These are phyloP conservation scores for Galleria mellonella DNA, from an alignment of 1,140 invertebrate species.

Conservation along the genomic window DNA sequence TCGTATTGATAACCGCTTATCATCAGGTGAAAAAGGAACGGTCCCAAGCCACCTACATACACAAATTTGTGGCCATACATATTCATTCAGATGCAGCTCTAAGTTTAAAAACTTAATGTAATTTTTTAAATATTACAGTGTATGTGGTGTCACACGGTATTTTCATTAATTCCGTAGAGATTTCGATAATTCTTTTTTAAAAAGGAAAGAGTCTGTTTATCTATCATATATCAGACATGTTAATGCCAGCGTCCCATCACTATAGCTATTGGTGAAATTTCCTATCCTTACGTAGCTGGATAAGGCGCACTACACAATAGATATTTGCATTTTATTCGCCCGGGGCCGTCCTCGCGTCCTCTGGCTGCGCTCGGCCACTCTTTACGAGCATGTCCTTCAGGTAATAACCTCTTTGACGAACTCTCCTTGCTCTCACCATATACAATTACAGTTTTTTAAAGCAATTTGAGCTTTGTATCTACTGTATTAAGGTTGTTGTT, in stretches of 20 bases:
- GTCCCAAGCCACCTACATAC: too few species aligned
- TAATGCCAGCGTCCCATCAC: constrained; percentile 2
- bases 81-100: too few species aligned
- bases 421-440: constrained; percentile 15
- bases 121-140: too few species aligned
- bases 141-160: too few species aligned
- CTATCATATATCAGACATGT: background rate
- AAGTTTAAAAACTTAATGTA: too few species aligned
- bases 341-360: constrained; percentile 25
- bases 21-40: too few species aligned
- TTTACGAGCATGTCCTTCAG: constrained; percentile 54
- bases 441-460: background rate
- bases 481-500: constrained; percentile 4
- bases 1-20: too few species aligned
- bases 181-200: too few species aligned
- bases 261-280: background rate
- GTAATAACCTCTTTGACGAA: constrained; percentile 68
- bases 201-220: constrained; percentile 12
- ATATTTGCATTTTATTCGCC: constrained; percentile 65
- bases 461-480: constrained; percentile 17
- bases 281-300: constrained; percentile 12
- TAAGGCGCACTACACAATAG: constrained; percentile 23
- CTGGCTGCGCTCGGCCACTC: constrained; percentile 13
- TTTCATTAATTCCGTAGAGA: too few species aligned
- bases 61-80: too few species aligned